phyloP scores from a whole-genome alignment of 2,888 invertebrate genomes.

The Crocallis elinguaria region DNA sequence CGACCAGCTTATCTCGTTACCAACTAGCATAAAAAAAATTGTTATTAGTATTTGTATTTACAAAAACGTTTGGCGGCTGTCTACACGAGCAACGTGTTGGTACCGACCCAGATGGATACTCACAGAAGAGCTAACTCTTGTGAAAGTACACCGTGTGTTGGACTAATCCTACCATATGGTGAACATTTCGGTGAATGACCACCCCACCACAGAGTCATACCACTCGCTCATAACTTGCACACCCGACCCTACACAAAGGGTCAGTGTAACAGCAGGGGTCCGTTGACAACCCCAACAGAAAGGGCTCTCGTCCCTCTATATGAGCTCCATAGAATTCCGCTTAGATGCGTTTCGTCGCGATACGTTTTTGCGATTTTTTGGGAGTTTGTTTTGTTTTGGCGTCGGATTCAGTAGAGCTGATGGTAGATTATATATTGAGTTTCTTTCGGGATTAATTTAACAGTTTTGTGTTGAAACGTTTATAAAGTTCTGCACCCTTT shows the following conservation, averaged over 20 bases:
- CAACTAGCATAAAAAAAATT: no score
- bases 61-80: no score
- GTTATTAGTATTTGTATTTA: no score
- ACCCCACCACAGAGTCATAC: conserved; percentile 12
- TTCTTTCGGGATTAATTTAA: neutral
- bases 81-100: no score
- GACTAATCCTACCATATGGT: no score
- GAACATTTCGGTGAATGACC: no score
- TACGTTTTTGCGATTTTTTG: conserved; percentile 48
- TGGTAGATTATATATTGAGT: conserved; percentile 8
- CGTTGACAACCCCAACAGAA: conserved; percentile 78
- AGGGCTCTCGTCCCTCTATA: conserved; percentile 69
- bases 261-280: conserved; percentile 73
- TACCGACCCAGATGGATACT: no score
- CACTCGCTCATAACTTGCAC: conserved; percentile 54
- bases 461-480: no score
- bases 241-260: conserved; percentile 59
- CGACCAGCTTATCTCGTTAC: no score
- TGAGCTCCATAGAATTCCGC: conserved; percentile 72
- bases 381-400: conserved; percentile 20
- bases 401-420: conserved; percentile 2
- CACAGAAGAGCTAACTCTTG: no score
- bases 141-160: no score
- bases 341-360: conserved; percentile 56
- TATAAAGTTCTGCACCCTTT: no score